Evolutionary conservation across 2,113 vertebrate species (phyloP).

Genomic region (Ploceus nigricollis): DNA sequence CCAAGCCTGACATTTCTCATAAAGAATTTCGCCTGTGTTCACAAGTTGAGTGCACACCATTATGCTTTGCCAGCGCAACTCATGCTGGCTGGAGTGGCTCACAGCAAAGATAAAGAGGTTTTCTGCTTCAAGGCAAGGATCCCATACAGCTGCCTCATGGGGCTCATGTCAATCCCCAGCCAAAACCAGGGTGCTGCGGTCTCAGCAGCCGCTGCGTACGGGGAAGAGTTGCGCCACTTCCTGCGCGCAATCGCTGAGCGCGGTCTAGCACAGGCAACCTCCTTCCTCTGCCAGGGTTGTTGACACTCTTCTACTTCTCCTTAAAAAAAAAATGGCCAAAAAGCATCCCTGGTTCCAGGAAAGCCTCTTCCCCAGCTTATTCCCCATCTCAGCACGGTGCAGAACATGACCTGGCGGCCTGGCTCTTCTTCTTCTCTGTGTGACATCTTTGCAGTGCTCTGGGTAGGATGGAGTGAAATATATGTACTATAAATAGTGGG

Average conservation of each 20-base stretch:
- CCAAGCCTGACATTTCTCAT: neutral
- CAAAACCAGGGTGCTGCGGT: neutral
- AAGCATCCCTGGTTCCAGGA: accelerated
- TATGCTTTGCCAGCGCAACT: neutral
- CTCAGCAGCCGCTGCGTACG: neutral
- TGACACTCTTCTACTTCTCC: neutral
- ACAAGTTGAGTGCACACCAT: neutral
- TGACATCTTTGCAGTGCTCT: accelerated
- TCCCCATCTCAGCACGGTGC: accelerated
- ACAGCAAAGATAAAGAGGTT: neutral
- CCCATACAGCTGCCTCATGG: neutral
- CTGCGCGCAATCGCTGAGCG: accelerated
- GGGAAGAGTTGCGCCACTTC: neutral
- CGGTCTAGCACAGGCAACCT: neutral
- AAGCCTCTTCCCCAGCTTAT: neutral
- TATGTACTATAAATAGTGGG: neutral
- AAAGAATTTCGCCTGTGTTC: neutral
- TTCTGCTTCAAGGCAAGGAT: neutral
- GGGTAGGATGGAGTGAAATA: neutral
- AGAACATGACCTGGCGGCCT: accelerated
- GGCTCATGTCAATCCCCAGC: accelerated
- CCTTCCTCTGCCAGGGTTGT: neutral
- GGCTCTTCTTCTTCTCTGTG: neutral
- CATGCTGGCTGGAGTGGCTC: neutral
- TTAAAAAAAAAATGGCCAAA: neutral